Evolutionary conservation across 2,113 vertebrate species (phyloP), one percentile per base, ranked within the genome.

Genomic region (Rhineura floridana): DNA sequence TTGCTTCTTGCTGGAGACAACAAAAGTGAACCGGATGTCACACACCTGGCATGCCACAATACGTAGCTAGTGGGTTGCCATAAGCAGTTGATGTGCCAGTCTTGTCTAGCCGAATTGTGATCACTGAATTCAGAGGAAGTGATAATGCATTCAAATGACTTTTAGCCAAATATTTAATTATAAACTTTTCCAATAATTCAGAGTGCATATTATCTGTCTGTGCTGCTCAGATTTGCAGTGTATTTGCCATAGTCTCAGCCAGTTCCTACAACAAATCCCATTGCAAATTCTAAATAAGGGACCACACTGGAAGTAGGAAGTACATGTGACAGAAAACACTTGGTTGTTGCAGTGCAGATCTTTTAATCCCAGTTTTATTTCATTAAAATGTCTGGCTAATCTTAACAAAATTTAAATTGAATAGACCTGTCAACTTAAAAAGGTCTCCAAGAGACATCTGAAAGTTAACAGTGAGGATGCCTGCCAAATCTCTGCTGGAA

Each of bases 81-180:
- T 67, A 2, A 0, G 33, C 86, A 89, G 52, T 55, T 65, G 75
- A 36, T 42, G 39, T 50, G 72, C 28, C 21, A 55, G 42, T 48
- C 52, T 23, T 62, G 13, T 33, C 70, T 30, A 80, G 76, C 28
- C 46, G n/a, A 63, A 6, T 13, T 79, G 36, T 42, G 63, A 79
- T 88, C 63, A 93, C 2, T 44, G 36, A 11, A 81, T 50, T 76
- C 78, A 91, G 67, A 80, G 72, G 42, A 42, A 52, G 73, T 48
- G 63, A 11, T 0, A 0, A 12, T 50, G 28, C 33, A 17, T 89
- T 90, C 1, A 6, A 30, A 44, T n/a, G n/a, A 39, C 77, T 0
- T 1, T 0, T 1, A 6, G 28, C n/a, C 67, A 44, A 42, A 91
- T n/a, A 73, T 55, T 33, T 3, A 25, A 44, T 67, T 85, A 83